Conservation (phyloP, 1,140 invertebrate species). For the Anastrepha obliqua region DNA sequence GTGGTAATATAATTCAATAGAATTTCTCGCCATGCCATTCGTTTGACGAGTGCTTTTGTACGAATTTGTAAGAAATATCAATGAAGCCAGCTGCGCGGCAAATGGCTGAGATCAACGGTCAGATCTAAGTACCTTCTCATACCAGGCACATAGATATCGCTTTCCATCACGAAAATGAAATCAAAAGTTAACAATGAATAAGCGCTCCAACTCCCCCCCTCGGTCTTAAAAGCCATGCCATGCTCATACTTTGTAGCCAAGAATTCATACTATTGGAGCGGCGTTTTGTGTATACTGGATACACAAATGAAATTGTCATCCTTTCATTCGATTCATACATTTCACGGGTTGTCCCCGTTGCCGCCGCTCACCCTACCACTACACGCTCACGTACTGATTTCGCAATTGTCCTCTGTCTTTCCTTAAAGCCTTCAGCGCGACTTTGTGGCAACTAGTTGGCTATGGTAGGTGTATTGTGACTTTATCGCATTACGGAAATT, state of each 20-base stretch:
- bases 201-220: background rate
- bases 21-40: background rate
- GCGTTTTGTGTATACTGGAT: background rate
- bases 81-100: background rate
- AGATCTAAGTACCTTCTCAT: background rate
- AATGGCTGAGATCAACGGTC: background rate
- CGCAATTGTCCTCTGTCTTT: background rate
- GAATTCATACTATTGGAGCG: background rate
- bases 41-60: background rate
- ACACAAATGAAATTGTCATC: constrained; percentile 47
- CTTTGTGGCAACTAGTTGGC: background rate
- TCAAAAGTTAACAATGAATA: constrained; percentile 28
- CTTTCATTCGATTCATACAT: constrained; percentile 31
- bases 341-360: background rate
- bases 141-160: background rate
- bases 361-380: background rate
- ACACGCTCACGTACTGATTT: background rate
- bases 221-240: background rate
- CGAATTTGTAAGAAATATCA: constrained; percentile 7
- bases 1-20: constrained; percentile 1
- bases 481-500: constrained; percentile 51
- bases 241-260: background rate
- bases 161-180: constrained; percentile 50
- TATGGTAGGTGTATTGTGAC: background rate
- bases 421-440: background rate